phyloP scores from a whole-genome alignment of 2,113 vertebrate genomes.

The Oncorhynchus clarkii region DNA sequence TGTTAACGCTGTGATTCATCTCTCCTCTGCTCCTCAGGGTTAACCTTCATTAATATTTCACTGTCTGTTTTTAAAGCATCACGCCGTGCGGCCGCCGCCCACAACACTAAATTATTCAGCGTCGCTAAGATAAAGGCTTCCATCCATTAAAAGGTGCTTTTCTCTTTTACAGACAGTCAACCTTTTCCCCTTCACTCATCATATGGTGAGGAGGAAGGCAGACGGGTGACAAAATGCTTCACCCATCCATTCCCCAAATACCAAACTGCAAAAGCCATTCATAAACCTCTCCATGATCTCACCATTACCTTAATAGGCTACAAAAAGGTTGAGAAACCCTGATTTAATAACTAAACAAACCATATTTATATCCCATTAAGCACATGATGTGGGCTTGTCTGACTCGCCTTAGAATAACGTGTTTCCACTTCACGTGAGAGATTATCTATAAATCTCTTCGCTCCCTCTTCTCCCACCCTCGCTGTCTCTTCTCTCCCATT shows the following conservation, averaged over 20 bases:
- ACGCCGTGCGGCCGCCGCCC: slow-evolving; percentile 29
- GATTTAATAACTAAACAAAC: neutral
- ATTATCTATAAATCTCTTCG: neutral
- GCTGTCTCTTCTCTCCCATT: neutral
- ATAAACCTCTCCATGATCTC: neutral
- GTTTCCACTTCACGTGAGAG: neutral
- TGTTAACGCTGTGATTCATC: slow-evolving; percentile 70
- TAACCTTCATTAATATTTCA: slow-evolving; percentile 82
- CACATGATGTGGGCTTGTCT: too few relatives aligned
- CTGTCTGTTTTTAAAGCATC: slow-evolving; percentile 74
- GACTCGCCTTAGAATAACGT: neutral
- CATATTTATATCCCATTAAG: too few relatives aligned
- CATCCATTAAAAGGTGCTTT: slow-evolving; percentile 53
- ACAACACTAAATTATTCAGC: slow-evolving; percentile 74
- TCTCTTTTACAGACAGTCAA: slow-evolving; percentile 34
- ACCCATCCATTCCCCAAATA: neutral
- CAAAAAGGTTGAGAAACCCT: neutral
- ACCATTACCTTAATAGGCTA: neutral
- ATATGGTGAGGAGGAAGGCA: slow-evolving; percentile 23
- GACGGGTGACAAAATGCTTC: neutral
- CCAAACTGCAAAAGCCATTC: neutral
- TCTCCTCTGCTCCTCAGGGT: slow-evolving; percentile 58
- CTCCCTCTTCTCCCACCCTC: neutral
- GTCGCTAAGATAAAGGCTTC: slow-evolving; percentile 61
- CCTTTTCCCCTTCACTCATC: slow-evolving; percentile 53